Evolutionary conservation across 2,797 vertebrate genomes (phyloP).

Genomic region (Coranthus polyacanthus): DNA sequence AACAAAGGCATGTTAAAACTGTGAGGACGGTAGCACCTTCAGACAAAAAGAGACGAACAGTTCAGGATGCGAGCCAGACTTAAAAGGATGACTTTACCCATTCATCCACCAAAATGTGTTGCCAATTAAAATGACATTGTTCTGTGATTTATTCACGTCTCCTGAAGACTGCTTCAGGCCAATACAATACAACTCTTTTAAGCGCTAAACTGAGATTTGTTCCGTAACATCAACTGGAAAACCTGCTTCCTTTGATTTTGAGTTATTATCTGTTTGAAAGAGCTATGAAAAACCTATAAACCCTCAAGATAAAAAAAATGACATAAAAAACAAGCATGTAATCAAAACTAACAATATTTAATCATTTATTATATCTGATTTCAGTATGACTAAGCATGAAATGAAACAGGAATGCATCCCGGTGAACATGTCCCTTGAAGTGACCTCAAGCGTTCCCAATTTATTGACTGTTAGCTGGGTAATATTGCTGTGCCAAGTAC

Average conservation of each 20-base stretch:
- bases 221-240: conserved; percentile 6
- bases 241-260: not conserved
- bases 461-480: conserved; percentile 35
- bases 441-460: conserved; percentile 23
- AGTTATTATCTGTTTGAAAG: not conserved
- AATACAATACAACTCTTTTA: conserved; percentile 7
- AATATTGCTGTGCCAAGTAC: conserved; percentile 33
- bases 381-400: conserved; percentile 5
- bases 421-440: conserved; percentile 24
- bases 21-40: too few relatives aligned
- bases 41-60: not conserved
- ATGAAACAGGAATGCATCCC: conserved; percentile 5
- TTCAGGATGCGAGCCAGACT: conserved; percentile 27
- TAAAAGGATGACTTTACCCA: conserved; percentile 21
- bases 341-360: not conserved
- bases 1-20: too few relatives aligned
- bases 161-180: not conserved
- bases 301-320: conserved; percentile 4
- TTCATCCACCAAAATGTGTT: conserved; percentile 33
- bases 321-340: not conserved
- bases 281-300: not conserved
- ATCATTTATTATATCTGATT: not conserved
- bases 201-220: conserved; percentile 18
- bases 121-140: conserved; percentile 26
- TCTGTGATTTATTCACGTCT: conserved; percentile 3